A percentile compares a stretch with the other conserved stretches of the same genome.
Evolutionary conservation across 2,797 vertebrate species (phyloP).

Genomic region (Danio kyathit): DNA sequence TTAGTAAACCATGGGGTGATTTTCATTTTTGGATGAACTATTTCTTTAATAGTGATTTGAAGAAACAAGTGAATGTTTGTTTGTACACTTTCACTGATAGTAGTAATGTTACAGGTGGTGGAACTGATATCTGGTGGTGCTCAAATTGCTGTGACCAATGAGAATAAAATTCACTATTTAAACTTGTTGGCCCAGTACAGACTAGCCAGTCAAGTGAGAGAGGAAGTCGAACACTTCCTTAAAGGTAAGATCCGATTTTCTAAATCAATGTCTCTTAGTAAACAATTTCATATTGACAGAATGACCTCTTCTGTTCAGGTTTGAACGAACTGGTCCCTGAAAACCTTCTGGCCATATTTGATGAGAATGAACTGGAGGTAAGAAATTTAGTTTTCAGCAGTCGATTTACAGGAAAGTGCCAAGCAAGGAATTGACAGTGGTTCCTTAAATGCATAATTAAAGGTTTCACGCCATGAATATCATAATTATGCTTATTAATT

Average conservation of each 20-base stretch:
- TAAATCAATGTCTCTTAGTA: background rate
- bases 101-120: conserved; percentile 82
- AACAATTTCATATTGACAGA: conserved; percentile 42
- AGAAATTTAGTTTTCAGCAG: conserved; percentile 50
- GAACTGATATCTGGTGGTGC: conserved; percentile 94
- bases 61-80: background rate
- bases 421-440: too few species aligned
- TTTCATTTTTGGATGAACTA: too few species aligned
- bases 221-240: conserved; percentile 97
- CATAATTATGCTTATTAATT: too few species aligned
- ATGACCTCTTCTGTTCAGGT: conserved; percentile 78
- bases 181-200: conserved; percentile 96
- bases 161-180: conserved; percentile 97
- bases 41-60: background rate
- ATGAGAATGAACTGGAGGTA: conserved; percentile 99
- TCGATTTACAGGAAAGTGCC: too few species aligned
- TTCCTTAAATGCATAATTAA: background rate
- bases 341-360: conserved; percentile 98
- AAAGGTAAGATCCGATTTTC: conserved; percentile 85
- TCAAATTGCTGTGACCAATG: conserved; percentile 92
- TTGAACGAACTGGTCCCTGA: conserved; percentile 97
- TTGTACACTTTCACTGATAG: background rate
- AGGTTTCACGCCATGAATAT: too few species aligned
- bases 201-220: conserved; percentile 94
- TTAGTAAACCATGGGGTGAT: too few species aligned